phyloP scores from a whole-genome alignment of 2,113 vertebrate genomes.

The Burhinus bistriatus region DNA sequence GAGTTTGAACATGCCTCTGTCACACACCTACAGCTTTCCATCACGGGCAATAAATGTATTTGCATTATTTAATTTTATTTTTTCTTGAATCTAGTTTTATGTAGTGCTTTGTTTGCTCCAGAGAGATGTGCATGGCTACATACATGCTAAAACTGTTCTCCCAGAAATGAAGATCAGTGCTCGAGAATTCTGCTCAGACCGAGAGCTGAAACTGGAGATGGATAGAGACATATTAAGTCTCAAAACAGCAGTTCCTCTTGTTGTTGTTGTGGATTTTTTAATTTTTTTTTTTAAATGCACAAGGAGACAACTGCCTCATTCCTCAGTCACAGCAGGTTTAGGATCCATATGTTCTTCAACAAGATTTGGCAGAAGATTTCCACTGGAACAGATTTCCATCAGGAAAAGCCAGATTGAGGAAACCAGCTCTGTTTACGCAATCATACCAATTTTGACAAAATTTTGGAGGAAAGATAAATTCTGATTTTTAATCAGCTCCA shows the following conservation, averaged over 20 bases:
- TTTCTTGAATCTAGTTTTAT: not conserved
- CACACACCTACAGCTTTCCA: not conserved
- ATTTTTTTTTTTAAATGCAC: not conserved
- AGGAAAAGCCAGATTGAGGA: slow-evolving; percentile 1
- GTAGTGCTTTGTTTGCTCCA: not conserved
- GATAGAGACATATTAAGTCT: not conserved
- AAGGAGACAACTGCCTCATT: not conserved
- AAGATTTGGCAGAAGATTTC: not conserved
- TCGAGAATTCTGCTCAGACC: not conserved
- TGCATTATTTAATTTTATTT: not conserved
- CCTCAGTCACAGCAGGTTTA: not conserved
- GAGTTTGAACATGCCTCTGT: not conserved
- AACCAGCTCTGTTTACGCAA: not conserved
- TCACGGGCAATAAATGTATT: not conserved
- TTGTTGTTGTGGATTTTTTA: not conserved
- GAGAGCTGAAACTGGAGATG: not conserved
- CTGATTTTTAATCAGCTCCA: not conserved
- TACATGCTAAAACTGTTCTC: not conserved
- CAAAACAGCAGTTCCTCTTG: not conserved
- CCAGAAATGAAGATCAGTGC: not conserved
- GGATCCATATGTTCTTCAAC: not conserved
- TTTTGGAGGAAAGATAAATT: not conserved
- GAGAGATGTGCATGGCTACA: not conserved
- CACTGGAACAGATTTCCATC: not conserved
- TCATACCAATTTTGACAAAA: not conserved